Evolutionary conservation across 2,888 invertebrate genomes (phyloP), one percentile per base, ranked within the genome.

Genomic region (Drosophila fulvimacula): DNA sequence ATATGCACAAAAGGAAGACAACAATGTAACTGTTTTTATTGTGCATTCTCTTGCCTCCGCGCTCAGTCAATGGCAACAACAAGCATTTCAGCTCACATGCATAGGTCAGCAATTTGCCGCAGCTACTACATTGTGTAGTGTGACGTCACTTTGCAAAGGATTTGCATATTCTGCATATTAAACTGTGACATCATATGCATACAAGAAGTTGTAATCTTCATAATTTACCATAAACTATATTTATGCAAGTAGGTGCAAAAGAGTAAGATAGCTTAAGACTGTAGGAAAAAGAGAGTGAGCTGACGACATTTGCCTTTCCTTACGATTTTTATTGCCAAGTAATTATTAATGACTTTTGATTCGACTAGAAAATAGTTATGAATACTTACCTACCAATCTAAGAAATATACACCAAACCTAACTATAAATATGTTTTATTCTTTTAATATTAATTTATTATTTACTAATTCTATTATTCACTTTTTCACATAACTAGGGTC

Each of bases 21-120:
- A 24, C 34, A 51, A 21, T 36, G 51, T 34, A 51, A 36, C 34
- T 34, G 51, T 36, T 51, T 51, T 36, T 36, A 51, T 51, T 17
- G 30, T 17, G 13, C 30, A 48, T 17, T 13, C 11, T 48, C 27
- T n/a, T 9, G 27, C n/a, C 17, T 11, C 5, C 13, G 17, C 17
- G n/a, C 46, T 27, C 24, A 17, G n/a, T 6, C 27, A 4, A 27
- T 24, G 9, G 44, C 24, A 27, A 46, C 2, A 27, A 30, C 27
- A 46, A 30, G 2, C n/a, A 17, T 46, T 30, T 30, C 46, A 11
- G 11, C 11, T 17, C 17, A 38, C 13, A 17, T 30, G 48, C 17
- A 32, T 3, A 48, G 48, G 30, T 48, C 48, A 30, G 48, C 48
- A 17, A 17, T 30, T 30, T 30, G 2, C 4, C 10, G 5, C 46